phyloP scores from a whole-genome alignment of 2,797 vertebrate species.

The Chiloscyllium punctatum region DNA sequence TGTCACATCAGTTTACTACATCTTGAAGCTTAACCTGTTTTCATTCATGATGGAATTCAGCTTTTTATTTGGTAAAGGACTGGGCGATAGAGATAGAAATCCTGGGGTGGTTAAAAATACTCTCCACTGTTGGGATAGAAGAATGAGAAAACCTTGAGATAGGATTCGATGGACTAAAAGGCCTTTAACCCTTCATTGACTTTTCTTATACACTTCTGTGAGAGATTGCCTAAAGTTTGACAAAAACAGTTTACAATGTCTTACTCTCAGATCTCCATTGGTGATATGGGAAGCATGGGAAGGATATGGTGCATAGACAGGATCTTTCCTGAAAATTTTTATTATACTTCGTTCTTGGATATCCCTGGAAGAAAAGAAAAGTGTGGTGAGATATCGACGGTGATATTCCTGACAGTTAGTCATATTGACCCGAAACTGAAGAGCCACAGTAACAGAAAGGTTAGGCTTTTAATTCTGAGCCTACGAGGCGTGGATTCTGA shows the following conservation, averaged over 20 bases:
- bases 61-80: neutral
- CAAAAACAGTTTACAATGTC: conserved; percentile 41
- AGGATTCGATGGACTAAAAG: neutral
- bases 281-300: conserved; percentile 74
- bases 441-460: neutral
- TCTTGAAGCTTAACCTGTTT: neutral
- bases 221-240: neutral
- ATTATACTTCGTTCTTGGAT: conserved; percentile 98
- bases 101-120: neutral
- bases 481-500: neutral
- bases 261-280: conserved; percentile 92
- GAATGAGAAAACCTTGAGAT: neutral
- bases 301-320: conserved; percentile 90
- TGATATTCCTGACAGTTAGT: neutral
- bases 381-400: neutral
- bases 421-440: conserved; percentile 33
- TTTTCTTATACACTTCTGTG: neutral
- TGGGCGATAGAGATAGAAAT: neutral
- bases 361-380: conserved; percentile 58
- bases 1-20: neutral
- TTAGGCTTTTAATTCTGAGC: neutral
- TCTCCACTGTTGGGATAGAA: neutral
- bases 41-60: neutral
- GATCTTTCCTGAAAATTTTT: conserved; percentile 97
- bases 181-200: neutral